phyloP scores from a whole-genome alignment of 2,888 invertebrate species.

The Eristalinus aeneus region DNA sequence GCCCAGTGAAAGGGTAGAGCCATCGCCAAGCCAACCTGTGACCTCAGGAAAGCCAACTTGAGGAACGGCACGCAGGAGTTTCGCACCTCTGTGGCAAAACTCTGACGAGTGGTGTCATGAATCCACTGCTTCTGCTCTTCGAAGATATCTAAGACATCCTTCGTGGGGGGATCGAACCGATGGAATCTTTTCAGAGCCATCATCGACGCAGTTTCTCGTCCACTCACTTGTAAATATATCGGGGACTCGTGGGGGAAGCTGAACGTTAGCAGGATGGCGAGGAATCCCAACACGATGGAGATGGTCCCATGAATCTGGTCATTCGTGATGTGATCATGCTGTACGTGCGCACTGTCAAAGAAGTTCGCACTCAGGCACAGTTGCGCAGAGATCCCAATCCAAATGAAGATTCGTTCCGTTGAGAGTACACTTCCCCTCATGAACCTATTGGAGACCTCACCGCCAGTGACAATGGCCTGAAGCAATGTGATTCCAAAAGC shows the following conservation, averaged over 20 bases:
- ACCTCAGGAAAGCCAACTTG: constrained; percentile 75
- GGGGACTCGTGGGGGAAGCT: constrained; percentile 76
- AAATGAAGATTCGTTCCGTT: constrained; percentile 77
- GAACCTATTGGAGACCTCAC: constrained; percentile 76
- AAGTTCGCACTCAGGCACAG: constrained; percentile 73
- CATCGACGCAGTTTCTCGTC: constrained; percentile 74
- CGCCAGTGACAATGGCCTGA: constrained; percentile 76
- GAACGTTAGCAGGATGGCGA: constrained; percentile 73
- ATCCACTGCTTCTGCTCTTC: constrained; percentile 55
- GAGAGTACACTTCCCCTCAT: constrained; percentile 77
- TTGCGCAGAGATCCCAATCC: constrained; percentile 77
- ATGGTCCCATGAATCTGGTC: constrained; percentile 77
- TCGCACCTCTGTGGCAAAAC: constrained; percentile 41
- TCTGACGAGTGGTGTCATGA: constrained; percentile 36
- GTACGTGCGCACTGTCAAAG: constrained; percentile 20
- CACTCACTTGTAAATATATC: constrained; percentile 74
- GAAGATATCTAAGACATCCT: constrained; percentile 48
- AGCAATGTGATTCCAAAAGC: constrained; percentile 77
- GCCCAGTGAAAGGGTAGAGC: constrained; percentile 77
- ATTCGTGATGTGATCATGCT: constrained; percentile 71
- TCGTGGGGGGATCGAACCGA: constrained; percentile 6
- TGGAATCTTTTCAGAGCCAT: constrained; percentile 69
- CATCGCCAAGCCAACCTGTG: constrained; percentile 74
- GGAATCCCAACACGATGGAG: constrained; percentile 74
- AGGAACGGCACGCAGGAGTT: constrained; percentile 29